Conservation (phyloP, 2,888 invertebrate species). For the Chrysotoxum bicinctum region DNA sequence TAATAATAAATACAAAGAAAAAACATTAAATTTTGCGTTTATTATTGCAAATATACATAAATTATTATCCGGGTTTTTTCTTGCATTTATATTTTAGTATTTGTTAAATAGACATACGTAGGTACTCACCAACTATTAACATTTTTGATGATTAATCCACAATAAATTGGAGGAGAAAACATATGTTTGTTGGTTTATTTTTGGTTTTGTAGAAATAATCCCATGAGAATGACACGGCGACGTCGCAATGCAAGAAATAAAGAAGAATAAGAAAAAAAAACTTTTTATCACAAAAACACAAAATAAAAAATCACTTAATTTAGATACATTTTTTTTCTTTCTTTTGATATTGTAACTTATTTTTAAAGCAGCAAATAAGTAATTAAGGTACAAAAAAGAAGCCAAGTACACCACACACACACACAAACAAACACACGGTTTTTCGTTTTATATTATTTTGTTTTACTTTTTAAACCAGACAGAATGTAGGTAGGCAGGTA, state of each 20-base stretch:
- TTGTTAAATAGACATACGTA: neutral
- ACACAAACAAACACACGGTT: constrained; percentile 3
- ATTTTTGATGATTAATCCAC: constrained; percentile 68
- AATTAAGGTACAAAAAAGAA: constrained; percentile 43
- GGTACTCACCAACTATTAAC: constrained; percentile 66
- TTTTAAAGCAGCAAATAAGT: constrained; percentile 41
- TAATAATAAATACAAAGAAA: constrained; percentile 19
- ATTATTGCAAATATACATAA: constrained; percentile 1
- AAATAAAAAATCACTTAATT: constrained; percentile 38
- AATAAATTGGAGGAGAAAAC: constrained; percentile 45
- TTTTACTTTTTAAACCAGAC: constrained; percentile 34
- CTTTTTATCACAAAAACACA: constrained; percentile 54
- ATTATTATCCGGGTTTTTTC: neutral
- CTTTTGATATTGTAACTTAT: constrained; percentile 19
- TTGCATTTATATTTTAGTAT: neutral
- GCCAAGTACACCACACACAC: constrained; percentile 50
- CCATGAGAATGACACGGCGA: constrained; percentile 41
- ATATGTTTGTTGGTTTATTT: constrained; percentile 56
- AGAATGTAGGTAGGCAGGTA: constrained; percentile 36
- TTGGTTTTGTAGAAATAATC: constrained; percentile 48
- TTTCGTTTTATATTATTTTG: neutral
- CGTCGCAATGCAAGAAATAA: constrained; percentile 54
- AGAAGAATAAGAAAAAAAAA: constrained; percentile 37
- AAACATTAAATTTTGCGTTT: constrained; percentile 11
- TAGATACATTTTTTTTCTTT: constrained; percentile 13